Conservation (phyloP, 2,888 invertebrate species). For the Lithophane semibrunnea region DNA sequence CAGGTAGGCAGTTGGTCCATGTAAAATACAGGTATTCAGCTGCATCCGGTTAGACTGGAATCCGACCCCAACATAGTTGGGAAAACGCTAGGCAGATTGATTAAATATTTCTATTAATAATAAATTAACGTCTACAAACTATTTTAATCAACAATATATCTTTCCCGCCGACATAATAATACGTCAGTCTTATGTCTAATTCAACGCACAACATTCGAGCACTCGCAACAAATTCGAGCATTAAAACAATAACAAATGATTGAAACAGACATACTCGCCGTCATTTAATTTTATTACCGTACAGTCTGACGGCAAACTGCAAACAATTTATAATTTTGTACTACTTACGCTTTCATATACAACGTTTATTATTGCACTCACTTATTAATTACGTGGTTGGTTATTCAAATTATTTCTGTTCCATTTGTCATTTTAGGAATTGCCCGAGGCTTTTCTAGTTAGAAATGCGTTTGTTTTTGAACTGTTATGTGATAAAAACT, state of each 20-base stretch:
- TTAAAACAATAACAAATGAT: conserved; percentile 65
- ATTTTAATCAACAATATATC: conserved; percentile 51
- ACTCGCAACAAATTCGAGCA: conserved; percentile 45
- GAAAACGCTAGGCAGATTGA: neutral
- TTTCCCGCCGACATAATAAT: conserved; percentile 40
- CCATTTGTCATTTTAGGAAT: conserved; percentile 55
- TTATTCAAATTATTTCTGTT: conserved; percentile 53
- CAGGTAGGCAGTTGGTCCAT: no score
- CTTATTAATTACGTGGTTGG: conserved; percentile 33
- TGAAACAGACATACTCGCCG: conserved; percentile 56
- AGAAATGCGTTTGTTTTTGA: conserved; percentile 42
- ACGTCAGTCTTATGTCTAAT: conserved; percentile 48
- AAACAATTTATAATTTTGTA: conserved; percentile 62
- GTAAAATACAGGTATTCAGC: no score
- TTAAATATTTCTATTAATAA: conserved; percentile 26
- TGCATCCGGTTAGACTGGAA: no score
- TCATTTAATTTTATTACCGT: conserved; percentile 65
- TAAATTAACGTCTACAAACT: conserved; percentile 42
- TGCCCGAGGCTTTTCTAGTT: conserved; percentile 41
- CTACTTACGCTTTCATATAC: conserved; percentile 49
- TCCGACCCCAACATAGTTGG: no score
- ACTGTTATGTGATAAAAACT: conserved; percentile 14
- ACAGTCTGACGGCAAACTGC: conserved; percentile 52
- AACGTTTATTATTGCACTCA: conserved; percentile 49
- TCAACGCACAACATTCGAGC: conserved; percentile 35